Evolutionary conservation across 2,113 vertebrate genomes (phyloP), one percentile per base, ranked within the genome.

Genomic region (Gymnarchus niloticus): DNA sequence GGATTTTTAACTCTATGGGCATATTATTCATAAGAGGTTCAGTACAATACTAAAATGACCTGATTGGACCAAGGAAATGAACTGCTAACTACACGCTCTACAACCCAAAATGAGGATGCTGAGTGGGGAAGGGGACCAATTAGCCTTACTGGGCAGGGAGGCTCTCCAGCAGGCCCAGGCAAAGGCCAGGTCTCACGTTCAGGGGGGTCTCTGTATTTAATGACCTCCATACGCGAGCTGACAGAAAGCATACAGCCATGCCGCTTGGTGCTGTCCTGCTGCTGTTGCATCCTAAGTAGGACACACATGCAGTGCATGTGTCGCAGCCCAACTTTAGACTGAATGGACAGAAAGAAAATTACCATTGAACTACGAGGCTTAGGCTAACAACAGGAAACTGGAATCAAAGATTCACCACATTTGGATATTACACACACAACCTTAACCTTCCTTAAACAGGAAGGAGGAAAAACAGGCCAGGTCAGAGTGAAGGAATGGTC

Each of bases 111-210:
- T 28, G 25, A 54, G 51, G 17, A 82, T 19, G 51, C 51, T 82
- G 81, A 54, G 84, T 69, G 86, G 87, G 78, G 61, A 84, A 73
- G 85, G 0, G 81, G 90, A 90, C 92, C 93, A 94, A 94, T 93
- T 91, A 94, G 88, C 89, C 89, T 85, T 84, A 88, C 88, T n/a
- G n/a, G n/a, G n/a, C n/a, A n/a, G n/a, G n/a, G n/a, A 0, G 23
- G 56, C 92, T 93, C 90, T 92, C 93, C 92, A 92, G 90, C 44
- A 37, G 81, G 91, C 92, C 91, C 14, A 44, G 92, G 90, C 90
- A 88, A 83, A 89, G 87, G 46, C 80, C 85, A 87, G 87, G 84
- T 73, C 65, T 33, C 65, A 17, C n/a, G 14, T 6, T 41, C 65
- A 41, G 19, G 52, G 19, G 52, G 52, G 52, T 17, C 8, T 54